phyloP scores from a whole-genome alignment of 2,888 invertebrate genomes.

The Lasioglossum lativentre region DNA sequence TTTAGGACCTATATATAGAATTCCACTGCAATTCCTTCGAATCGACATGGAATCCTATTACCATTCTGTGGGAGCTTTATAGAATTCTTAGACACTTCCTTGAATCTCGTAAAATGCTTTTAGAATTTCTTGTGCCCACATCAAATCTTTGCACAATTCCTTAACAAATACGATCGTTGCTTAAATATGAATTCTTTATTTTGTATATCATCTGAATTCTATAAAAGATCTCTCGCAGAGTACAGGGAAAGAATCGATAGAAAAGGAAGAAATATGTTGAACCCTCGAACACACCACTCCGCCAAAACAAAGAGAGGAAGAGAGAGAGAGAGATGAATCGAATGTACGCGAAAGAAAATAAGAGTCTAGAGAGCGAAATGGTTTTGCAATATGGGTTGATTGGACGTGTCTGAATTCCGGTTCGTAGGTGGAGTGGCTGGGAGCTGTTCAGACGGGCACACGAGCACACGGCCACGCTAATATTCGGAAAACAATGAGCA shows the following conservation, averaged over 20 bases:
- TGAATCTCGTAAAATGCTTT: not conserved
- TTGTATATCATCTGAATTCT: not conserved
- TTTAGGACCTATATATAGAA: too few relatives aligned
- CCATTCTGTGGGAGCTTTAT: not conserved
- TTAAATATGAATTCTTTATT: not conserved
- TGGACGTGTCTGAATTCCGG: conserved; percentile 49
- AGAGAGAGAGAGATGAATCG: not conserved
- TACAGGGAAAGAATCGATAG: not conserved
- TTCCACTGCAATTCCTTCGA: not conserved
- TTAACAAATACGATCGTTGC: not conserved
- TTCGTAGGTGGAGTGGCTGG: conserved; percentile 10
- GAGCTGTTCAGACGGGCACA: not conserved
- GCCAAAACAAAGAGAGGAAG: not conserved
- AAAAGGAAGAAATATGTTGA: not conserved
- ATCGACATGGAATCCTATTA: not conserved
- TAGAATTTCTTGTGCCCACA: too few relatives aligned
- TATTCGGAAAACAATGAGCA: conserved; percentile 13
- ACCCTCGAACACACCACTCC: not conserved
- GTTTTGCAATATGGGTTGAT: conserved; percentile 11
- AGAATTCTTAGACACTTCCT: not conserved
- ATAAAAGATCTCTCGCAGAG: not conserved
- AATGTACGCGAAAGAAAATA: not conserved
- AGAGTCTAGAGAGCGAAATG: not conserved
- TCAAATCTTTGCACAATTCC: not conserved
- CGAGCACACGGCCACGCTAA: not conserved